Evolutionary conservation across 2,113 vertebrate species (phyloP).

Genomic region (Ciconia stormi): DNA sequence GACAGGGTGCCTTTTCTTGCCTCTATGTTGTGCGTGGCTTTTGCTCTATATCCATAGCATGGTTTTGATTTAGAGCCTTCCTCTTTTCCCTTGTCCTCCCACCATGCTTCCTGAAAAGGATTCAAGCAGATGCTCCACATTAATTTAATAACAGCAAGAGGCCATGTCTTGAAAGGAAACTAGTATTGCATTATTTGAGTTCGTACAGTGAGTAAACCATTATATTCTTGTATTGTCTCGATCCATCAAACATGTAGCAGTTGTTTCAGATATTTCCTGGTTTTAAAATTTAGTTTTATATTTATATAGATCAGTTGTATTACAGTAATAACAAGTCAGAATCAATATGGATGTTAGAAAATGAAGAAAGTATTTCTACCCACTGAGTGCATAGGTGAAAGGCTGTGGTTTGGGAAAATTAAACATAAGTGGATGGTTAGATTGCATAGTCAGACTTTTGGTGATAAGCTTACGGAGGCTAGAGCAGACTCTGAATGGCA

Average conservation of each 20-base stretch:
- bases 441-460: neutral
- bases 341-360: neutral
- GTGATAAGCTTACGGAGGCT: neutral
- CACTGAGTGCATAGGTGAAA: neutral
- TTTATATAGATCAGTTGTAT: neutral
- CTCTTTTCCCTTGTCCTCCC: neutral
- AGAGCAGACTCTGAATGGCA: neutral
- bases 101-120: neutral
- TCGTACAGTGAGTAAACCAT: neutral
- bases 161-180: neutral
- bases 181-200: neutral
- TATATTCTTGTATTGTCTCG: neutral
- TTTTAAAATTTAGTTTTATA: neutral
- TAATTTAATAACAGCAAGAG: neutral
- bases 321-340: neutral
- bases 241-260: neutral
- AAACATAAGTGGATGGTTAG: neutral
- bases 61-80: neutral
- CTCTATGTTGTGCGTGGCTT: accelerated
- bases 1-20: neutral
- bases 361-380: neutral
- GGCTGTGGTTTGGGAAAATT: neutral
- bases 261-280: neutral
- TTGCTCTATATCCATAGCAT: neutral
- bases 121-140: neutral